Conservation (phyloP, 2,888 invertebrate species). For the Trachelus iudaicus region DNA sequence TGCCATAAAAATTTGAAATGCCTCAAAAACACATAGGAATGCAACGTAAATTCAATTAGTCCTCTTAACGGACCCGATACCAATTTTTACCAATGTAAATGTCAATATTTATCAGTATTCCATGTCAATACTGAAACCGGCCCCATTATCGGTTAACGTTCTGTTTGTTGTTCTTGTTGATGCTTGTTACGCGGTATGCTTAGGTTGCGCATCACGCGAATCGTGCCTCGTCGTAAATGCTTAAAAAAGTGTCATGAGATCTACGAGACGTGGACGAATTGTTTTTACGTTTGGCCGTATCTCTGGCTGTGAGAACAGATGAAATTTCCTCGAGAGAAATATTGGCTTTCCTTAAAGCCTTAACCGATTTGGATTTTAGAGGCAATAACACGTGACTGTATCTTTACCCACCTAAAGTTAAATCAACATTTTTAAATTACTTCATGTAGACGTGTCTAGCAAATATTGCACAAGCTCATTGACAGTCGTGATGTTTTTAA, state of each 20-base stretch:
- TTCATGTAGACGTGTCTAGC: background rate
- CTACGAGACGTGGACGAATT: background rate
- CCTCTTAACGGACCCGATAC: slow-evolving; percentile 42
- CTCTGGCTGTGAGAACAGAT: background rate
- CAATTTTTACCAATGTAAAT: slow-evolving; percentile 42
- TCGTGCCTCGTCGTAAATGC: background rate
- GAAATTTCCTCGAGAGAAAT: background rate
- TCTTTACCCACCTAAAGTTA: background rate
- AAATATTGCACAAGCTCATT: background rate
- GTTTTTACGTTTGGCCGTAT: background rate
- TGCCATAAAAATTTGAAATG: background rate
- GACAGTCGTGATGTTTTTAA: background rate
- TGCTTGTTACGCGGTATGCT: background rate
- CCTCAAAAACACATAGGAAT: background rate
- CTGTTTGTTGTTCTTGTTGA: slow-evolving; percentile 22
- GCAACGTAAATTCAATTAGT: slow-evolving; percentile 35
- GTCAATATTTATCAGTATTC: slow-evolving; percentile 39
- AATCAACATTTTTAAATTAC: background rate
- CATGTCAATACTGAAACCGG: slow-evolving; percentile 28
- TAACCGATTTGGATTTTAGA: background rate
- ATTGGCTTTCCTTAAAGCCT: background rate
- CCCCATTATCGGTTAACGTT: slow-evolving; percentile 38
- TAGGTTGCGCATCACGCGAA: background rate
- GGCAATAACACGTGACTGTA: background rate
- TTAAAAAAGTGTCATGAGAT: background rate